Base-by-base conservation (phyloP, 2,888 invertebrate species). In the Neoitamus cyanurus region DNA sequence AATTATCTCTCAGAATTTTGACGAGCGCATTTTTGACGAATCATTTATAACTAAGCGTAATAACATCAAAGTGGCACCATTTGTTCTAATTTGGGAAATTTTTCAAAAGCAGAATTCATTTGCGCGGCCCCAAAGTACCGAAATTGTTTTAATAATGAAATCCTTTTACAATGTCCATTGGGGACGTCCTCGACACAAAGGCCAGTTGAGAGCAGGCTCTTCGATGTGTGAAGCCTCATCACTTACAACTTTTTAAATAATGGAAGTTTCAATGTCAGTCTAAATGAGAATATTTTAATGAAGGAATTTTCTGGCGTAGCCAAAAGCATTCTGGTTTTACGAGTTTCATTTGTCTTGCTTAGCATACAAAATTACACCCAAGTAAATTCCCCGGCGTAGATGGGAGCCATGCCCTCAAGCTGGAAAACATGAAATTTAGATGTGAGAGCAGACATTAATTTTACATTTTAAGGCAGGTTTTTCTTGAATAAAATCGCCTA, bases 171-270 rank as follows among this genome's bases (percentile, higher is more conserved):
- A 20, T 9, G 58, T 15, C 7, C 15, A 58, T 25, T 58, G 58
- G 58, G 20, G 20, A 58, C 58, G 58, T 58, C 58, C 58, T 58
- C 25, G 58, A 9, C 25, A 58, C 58, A 58, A 58, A 58, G 58
- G 58, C 58, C 9, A 58, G 58, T 58, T 25, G 58, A 58, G 58
- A 25, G 58, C 25, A 1, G 58, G 25, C 58, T 58, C 58, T 58
- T 58, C 58, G 58, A 58, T 58, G 58, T 58, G 58, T 58, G 58
- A 58, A 58, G 58, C 20, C 58, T 58, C 58, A 58, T 58, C 58
- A 58, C 58, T 58, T 58, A 58, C 58, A 58, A 58, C 58, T 58
- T 58, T 58, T 58, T 58, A 58, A 58, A 58, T 58, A 58, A 58
- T 58, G 58, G 58, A 58, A 58, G 20, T 58, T 58, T 58, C 58